Conservation (phyloP, 2,797 vertebrate species). For the Lerista edwardsae region DNA sequence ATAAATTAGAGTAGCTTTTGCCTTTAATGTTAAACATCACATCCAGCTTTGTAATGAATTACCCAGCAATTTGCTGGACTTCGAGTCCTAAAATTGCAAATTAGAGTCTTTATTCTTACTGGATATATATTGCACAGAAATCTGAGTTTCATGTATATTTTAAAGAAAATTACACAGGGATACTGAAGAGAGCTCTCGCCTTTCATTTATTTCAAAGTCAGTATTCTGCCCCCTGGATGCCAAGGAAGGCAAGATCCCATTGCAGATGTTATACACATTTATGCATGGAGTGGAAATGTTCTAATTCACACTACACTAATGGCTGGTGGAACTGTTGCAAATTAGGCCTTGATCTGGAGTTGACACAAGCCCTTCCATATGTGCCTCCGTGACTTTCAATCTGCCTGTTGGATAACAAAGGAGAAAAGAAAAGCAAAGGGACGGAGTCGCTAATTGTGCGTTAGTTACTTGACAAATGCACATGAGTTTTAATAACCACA, state of each 20-base stretch:
- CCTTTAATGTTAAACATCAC: slow-evolving; percentile 23
- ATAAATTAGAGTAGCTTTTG: slow-evolving; percentile 51
- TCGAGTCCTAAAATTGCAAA: slow-evolving; percentile 39
- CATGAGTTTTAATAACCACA: not conserved
- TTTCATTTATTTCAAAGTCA: slow-evolving; percentile 53
- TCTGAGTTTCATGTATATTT: slow-evolving; percentile 49
- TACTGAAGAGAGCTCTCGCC: slow-evolving; percentile 8
- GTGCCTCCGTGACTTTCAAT: not conserved
- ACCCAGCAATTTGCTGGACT: slow-evolving; percentile 32
- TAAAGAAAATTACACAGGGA: slow-evolving; percentile 37
- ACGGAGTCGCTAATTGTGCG: not conserved
- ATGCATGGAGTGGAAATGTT: not conserved
- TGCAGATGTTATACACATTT: slow-evolving; percentile 8
- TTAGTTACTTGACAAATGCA: slow-evolving; percentile 6
- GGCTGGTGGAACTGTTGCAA: slow-evolving; percentile 13
- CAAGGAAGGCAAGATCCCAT: slow-evolving; percentile 30
- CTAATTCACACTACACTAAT: slow-evolving; percentile 14
- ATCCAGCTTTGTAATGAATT: slow-evolving; percentile 46
- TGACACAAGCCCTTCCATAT: slow-evolving; percentile 3
- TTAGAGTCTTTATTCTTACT: slow-evolving; percentile 2
- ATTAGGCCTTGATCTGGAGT: slow-evolving; percentile 17
- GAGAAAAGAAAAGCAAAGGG: not conserved
- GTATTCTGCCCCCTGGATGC: slow-evolving; percentile 46
- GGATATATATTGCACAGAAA: slow-evolving; percentile 15
- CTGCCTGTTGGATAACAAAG: slow-evolving; percentile 15